Evolutionary conservation across 23 tunicate species (phyloP), one percentile per base, ranked within the genome.

Genomic region (Ascidia mentula): DNA sequence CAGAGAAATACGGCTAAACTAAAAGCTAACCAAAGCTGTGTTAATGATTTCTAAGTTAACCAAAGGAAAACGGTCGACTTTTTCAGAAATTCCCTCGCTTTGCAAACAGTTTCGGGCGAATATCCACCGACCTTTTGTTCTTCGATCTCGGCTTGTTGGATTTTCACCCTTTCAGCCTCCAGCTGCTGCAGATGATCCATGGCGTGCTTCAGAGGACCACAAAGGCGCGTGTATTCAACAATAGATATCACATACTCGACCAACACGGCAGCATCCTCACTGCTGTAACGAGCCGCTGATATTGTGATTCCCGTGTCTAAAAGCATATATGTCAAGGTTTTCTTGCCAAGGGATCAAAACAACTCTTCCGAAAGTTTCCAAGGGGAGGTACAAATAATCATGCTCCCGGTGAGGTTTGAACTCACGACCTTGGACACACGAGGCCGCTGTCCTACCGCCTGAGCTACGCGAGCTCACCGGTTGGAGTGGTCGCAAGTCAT

Each of bases 231-330:
- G 75, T 93, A 93, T 69, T 93, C 98, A 0, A 93, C 89, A 18
- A 93, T 93, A 6, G 94, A 89, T 32, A 93, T 88, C 39, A 88
- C 89, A 46, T 80, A 93, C 59, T 93, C 93, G 12, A 93, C 98
- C 39, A 93, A 40, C 40, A 93, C 98, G 5, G 98, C 98, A 18
- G 98, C 98, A 40, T 93, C 98, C 72, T 93, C 98, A 40, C 98
- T 93, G 82, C 98, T 93, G 82, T 82, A 93, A 22, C 93, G 75
- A 28, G 98, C 98, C 0, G 98, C 88, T 39, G 98, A 85, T 34
- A 93, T 93, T n/a, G 98, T 93, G 38, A 93, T 93, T 12, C 98
- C 98, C 22, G 86, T 37, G 34, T 46, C 97, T 91, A 77, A 34
- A 59, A 9, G 34, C 18, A n/a, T n/a, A n/a, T n/a, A n/a, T n/a